Conservation (phyloP, 2,113 vertebrate species). For the Xenopus borealis region DNA sequence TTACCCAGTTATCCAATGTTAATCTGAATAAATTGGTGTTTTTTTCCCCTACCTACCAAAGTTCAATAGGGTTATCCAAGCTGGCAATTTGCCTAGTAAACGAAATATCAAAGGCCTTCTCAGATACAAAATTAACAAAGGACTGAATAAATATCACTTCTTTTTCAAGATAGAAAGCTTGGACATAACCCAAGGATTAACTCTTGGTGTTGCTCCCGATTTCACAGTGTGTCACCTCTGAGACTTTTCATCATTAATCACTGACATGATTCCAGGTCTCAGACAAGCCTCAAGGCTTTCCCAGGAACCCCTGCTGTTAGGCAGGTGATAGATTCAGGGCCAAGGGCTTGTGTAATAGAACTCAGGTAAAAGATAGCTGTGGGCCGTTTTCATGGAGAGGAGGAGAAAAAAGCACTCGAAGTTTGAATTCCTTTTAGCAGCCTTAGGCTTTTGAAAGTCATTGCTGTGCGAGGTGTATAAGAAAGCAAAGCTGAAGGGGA, state of each 20-base stretch:
- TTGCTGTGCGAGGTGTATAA: conserved; percentile 14
- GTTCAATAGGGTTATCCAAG: conserved; percentile 44
- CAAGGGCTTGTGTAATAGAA: conserved; percentile 49
- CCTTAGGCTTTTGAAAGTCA: neutral
- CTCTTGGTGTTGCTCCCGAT: conserved; percentile 57
- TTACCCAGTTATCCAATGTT: conserved; percentile 7
- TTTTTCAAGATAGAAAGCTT: conserved; percentile 50
- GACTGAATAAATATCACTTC: conserved; percentile 53
- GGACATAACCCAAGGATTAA: conserved; percentile 67
- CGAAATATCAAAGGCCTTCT: conserved; percentile 50
- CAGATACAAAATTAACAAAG: conserved; percentile 50
- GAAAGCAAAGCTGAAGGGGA: neutral
- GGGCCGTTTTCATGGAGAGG: conserved; percentile 11
- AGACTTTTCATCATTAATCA: conserved; percentile 61
- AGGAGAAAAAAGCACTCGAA: neutral
- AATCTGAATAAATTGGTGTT: conserved; percentile 34
- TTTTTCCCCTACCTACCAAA: conserved; percentile 34
- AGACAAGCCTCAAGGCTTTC: conserved; percentile 59
- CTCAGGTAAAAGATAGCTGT: conserved; percentile 47
- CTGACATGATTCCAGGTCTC: conserved; percentile 40
- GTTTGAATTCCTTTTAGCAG: neutral
- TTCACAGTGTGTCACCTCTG: conserved; percentile 58
- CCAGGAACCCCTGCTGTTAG: conserved; percentile 64
- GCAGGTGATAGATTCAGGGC: conserved; percentile 60
- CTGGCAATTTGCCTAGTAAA: conserved; percentile 43